Base-by-base conservation (phyloP, 2,888 invertebrate species). In the Acleris laterana region DNA sequence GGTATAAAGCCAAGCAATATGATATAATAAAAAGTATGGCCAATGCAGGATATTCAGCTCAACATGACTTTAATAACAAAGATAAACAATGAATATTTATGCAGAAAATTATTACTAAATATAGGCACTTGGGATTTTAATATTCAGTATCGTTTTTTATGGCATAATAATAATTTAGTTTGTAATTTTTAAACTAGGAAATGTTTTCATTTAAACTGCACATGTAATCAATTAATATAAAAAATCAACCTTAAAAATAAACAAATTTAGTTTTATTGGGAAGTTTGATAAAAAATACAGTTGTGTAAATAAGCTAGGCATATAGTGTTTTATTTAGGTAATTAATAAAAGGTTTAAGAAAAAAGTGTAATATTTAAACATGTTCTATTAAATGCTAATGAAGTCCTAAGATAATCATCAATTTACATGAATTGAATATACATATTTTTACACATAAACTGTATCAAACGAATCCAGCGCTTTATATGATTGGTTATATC, bases 1-100 rank as follows among this genome's bases (percentile, higher is more conserved):
- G 91, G 92, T 72, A 90, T 48, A 89, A 87, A 74, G 88, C 88
- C 44, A 83, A 87, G 65, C 88, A 88, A 68, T 83, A 85, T 77
- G 89, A 90, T 71, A 77, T 91, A 62, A 80, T 87, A 68, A 92
- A 92, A 76, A 90, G 84, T 71, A 89, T 90, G 82, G 78, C 90
- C 13, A 89, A 83, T 73, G 86, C 89, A 77, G 79, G 83, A 25
- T 90, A 46, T 90, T 63, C 87, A 87, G 72, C 79, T 17, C 89
- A 89, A 75, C 88, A 84, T 74, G 90, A 90, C 74, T 90, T 85
- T 74, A 88, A 82, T 67, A 85, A 80, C 71, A 89, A 90, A 75
- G 90, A 90, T 61, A 90, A 90, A 73, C 83, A 87, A 72, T 82
- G 74, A 73, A 25, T 46, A n/a, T 46, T 57, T 19, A 42, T 13